Evolutionary conservation across 2,888 invertebrate species (phyloP), one percentile per base, ranked within the genome.

Genomic region (Tachina fera): DNA sequence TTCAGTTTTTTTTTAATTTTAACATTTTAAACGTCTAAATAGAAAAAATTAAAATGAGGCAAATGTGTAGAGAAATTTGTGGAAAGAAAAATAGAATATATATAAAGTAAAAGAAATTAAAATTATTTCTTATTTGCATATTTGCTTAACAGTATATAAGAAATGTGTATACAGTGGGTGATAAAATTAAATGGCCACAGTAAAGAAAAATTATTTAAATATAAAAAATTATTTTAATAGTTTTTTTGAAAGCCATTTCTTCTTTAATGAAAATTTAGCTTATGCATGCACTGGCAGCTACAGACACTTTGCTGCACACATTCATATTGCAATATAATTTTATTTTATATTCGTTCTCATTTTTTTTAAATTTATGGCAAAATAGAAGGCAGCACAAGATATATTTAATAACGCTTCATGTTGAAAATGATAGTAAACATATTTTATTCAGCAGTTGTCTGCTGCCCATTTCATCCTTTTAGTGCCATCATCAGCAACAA

Each of bases 11-110:
- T 19, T 71, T 65, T 67, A 67, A 45, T 47, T 8, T n/a, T 13
- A 72, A 51, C 47, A 51, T 71, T 74, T 81, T 43, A 60, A 84
- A 47, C 83, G 83, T 78, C 84, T 86, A 89, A 84, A 87, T 84
- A 85, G 85, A 82, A 88, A 87, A 79, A 81, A 84, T 61, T 45
- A 63, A 4, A 61, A n/a, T 41, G 47, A 31, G 31, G 16, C 41
- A 49, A 41, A 60, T 22, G 22, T 41, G 2, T 3, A 45, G 0
- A 58, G 4, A 47, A 78, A 68, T 56, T 53, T 75, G n/a, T 22
- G 53, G 14, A 45, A 14, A 53, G 39, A 65, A 45, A 47, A n/a
- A 39, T 47, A 47, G 14, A 65, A 43, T 61, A 31, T 4, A 81
- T 67, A 75, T 68, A 43, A 82, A 89, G 85, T 83, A 65, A 80